Conservation (phyloP, 2,113 vertebrate species). For the Pipra filicauda region DNA sequence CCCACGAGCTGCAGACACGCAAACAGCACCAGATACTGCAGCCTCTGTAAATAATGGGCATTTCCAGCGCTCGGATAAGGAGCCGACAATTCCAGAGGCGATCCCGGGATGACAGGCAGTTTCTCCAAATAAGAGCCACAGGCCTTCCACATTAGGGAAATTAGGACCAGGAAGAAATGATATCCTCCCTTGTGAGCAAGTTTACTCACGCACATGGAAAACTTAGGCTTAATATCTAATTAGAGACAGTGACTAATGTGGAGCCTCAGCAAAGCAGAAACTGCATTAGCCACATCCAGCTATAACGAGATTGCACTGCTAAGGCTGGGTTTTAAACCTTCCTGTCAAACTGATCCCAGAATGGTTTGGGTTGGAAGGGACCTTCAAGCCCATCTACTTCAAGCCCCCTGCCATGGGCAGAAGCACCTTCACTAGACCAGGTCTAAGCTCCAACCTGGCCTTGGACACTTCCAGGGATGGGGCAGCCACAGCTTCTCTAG, state of each 20-base stretch:
- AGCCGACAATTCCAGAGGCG: neutral
- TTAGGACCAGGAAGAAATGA: slow-evolving; percentile 34
- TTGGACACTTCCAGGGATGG: neutral
- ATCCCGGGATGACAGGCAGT: neutral
- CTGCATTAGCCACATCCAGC: slow-evolving; percentile 14
- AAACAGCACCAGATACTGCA: neutral
- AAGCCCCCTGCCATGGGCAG: neutral
- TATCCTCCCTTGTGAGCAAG: slow-evolving; percentile 55
- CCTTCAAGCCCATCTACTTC: neutral
- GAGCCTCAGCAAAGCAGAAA: slow-evolving; percentile 45
- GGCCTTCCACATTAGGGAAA: slow-evolving; percentile 43
- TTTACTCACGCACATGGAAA: slow-evolving; percentile 55
- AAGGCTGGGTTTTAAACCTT: neutral
- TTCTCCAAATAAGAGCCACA: slow-evolving; percentile 2
- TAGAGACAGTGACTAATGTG: slow-evolving; percentile 45
- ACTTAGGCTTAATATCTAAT: slow-evolving; percentile 58
- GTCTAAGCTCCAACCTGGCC: rapidly evolving
- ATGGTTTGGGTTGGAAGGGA: neutral
- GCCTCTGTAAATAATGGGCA: neutral
- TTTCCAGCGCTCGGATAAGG: neutral
- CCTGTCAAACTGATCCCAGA: neutral
- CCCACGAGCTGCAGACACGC: neutral
- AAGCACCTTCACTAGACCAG: neutral
- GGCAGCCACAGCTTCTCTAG: neutral
- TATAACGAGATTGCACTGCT: neutral